Evolutionary conservation across 2,888 invertebrate species (phyloP).

Genomic region (Mellilla xanthometata): DNA sequence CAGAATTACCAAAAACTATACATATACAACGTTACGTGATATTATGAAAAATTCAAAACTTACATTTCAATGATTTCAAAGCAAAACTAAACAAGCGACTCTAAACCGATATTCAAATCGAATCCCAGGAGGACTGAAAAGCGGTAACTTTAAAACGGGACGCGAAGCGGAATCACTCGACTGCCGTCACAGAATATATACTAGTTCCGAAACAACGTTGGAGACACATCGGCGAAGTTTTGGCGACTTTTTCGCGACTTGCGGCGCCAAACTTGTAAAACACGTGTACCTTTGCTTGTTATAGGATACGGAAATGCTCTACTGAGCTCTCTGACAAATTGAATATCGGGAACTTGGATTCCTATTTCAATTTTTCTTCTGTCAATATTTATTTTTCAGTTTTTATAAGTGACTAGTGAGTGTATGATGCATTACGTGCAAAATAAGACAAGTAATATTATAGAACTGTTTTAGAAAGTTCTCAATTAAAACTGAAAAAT

Average conservation of each 20-base stretch:
- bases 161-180: constrained; percentile 1
- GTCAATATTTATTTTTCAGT: too few relatives aligned
- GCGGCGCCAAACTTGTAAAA: constrained; percentile 8
- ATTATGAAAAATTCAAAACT: too few relatives aligned
- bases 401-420: background rate
- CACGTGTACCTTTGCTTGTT: constrained; percentile 10
- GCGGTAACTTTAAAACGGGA: background rate
- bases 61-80: too few relatives aligned
- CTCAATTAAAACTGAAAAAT: too few relatives aligned
- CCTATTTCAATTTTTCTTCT: too few relatives aligned
- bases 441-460: too few relatives aligned
- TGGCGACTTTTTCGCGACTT: background rate
- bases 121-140: background rate
- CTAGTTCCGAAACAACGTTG: background rate
- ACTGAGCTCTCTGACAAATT: constrained; percentile 11
- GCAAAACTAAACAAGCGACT: background rate
- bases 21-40: too few relatives aligned
- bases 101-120: constrained; percentile 4
- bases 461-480: too few relatives aligned
- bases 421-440: background rate
- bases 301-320: background rate
- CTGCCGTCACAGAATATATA: background rate
- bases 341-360: constrained; percentile 2
- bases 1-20: too few relatives aligned
- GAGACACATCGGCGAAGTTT: background rate